Evolutionary conservation across 2,797 vertebrate genomes (phyloP).

Genomic region (Dendrocincla tyrannina): DNA sequence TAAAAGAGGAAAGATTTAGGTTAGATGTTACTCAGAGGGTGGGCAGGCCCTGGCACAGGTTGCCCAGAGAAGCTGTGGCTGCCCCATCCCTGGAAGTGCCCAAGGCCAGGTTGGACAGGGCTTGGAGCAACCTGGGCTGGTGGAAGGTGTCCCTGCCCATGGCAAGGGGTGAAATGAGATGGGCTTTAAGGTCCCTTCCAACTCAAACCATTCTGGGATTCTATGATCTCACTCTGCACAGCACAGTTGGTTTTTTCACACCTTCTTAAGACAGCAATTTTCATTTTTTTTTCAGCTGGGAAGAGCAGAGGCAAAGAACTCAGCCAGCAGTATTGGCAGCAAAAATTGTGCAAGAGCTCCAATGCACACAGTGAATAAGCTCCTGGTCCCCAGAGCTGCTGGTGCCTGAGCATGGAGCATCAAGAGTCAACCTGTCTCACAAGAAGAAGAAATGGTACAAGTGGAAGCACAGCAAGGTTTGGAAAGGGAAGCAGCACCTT

Average conservation of each 20-base stretch:
- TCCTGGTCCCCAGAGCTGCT: background rate
- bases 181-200: background rate
- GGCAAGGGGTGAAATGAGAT: background rate
- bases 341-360: background rate
- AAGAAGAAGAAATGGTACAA: background rate
- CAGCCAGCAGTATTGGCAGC: background rate
- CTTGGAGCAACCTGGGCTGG: rapidly evolving
- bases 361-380: background rate
- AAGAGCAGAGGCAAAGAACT: background rate
- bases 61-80: background rate
- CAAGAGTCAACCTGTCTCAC: background rate
- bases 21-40: background rate
- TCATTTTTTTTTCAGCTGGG: background rate
- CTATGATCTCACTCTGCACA: background rate
- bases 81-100: background rate
- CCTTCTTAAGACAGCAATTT: background rate
- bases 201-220: background rate
- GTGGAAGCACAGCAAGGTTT: background rate
- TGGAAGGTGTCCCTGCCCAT: background rate
- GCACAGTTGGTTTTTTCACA: background rate
- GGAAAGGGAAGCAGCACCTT: background rate
- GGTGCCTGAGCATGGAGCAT: background rate
- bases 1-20: background rate
- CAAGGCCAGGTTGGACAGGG: rapidly evolving
- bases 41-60: background rate